A percentile compares a stretch with the other conserved stretches of the same genome.
phyloP scores from a whole-genome alignment of 2,797 vertebrate genomes.

The Eptatretus atami region DNA sequence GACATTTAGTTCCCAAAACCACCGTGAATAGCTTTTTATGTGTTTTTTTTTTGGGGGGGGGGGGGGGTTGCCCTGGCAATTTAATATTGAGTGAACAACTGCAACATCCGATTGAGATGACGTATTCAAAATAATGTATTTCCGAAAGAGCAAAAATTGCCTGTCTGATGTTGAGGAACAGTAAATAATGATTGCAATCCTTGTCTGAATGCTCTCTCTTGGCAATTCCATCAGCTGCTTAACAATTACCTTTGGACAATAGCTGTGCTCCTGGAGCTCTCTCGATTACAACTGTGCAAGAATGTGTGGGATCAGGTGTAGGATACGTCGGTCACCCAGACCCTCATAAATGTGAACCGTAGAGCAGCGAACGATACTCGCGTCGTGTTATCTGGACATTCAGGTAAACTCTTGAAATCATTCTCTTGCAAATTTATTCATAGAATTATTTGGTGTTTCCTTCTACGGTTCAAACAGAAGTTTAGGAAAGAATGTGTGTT shows the following conservation, averaged over 20 bases:
- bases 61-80: too few species aligned
- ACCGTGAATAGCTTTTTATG: too few species aligned
- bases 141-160: too few species aligned
- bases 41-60: too few species aligned
- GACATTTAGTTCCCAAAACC: too few species aligned
- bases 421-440: too few species aligned
- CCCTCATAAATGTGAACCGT: constrained; percentile 11
- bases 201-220: not conserved
- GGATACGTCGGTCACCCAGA: not conserved
- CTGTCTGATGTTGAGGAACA: too few species aligned
- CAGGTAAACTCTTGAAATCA: constrained; percentile 11
- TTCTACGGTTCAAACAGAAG: too few species aligned
- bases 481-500: not conserved
- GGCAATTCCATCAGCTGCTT: constrained; percentile 9
- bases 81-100: too few species aligned
- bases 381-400: constrained; percentile 16
- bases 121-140: too few species aligned
- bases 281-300: constrained; percentile 13
- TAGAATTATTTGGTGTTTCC: not conserved
- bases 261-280: constrained; percentile 18
- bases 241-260: constrained; percentile 12
- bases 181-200: too few species aligned
- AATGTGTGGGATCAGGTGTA: constrained; percentile 13
- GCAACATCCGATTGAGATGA: too few species aligned
- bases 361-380: constrained; percentile 13